phyloP scores from a whole-genome alignment of 2,888 invertebrate species.

The Sinotaia quadrata region DNA sequence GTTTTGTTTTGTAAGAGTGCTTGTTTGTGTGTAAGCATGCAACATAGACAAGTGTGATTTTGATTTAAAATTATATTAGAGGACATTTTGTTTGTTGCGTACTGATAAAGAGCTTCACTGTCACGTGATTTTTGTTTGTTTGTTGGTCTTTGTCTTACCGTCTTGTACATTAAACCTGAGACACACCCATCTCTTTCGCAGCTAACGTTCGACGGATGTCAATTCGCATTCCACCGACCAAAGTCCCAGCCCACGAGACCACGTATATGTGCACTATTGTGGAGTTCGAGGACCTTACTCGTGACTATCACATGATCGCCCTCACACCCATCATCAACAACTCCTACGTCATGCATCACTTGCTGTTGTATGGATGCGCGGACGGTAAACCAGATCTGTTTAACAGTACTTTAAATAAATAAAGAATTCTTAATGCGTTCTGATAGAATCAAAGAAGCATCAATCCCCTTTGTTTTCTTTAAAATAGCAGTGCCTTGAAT shows the following conservation, averaged over 20 bases:
- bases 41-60: no score
- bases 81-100: no score
- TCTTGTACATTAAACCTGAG: no score
- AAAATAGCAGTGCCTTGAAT: no score
- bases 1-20: no score
- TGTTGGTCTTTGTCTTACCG: no score
- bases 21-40: no score
- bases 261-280: slow-evolving; percentile 49
- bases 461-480: not conserved
- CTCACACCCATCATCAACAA: slow-evolving; percentile 43
- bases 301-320: slow-evolving; percentile 47
- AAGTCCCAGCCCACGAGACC: slow-evolving; percentile 43
- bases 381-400: slow-evolving; percentile 5
- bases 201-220: slow-evolving; percentile 35
- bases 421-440: not conserved
- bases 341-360: slow-evolving; percentile 47
- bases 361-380: slow-evolving; percentile 44
- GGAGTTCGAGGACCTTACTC: slow-evolving; percentile 27
- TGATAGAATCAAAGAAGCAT: not conserved
- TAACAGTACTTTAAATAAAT: not conserved
- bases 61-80: no score
- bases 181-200: not conserved
- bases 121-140: no score
- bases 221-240: slow-evolving; percentile 31
- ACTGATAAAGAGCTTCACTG: no score